A percentile compares a stretch with the other conserved stretches of the same genome.
Conservation (phyloP, 2,888 invertebrate genomes). For the Digitonthophagus gazella region DNA sequence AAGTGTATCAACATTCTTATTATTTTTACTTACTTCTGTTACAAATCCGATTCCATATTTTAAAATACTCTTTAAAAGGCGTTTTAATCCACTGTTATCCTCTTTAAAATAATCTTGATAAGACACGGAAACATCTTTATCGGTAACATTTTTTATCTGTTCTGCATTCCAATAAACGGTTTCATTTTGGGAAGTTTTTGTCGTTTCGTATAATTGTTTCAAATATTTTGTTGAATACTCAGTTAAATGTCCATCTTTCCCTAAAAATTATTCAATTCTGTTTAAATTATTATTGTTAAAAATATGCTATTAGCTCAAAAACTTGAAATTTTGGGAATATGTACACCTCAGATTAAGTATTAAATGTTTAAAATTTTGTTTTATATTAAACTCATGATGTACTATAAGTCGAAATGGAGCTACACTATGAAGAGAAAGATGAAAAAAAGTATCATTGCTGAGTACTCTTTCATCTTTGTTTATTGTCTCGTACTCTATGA, state of each 20-base stretch:
- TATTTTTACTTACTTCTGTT: constrained; percentile 37
- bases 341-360: too few species aligned
- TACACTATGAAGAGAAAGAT: too few species aligned
- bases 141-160: constrained; percentile 48
- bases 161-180: constrained; percentile 53
- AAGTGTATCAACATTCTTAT: too few species aligned
- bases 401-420: too few species aligned
- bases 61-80: constrained; percentile 55
- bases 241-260: constrained; percentile 61
- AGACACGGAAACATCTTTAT: constrained; percentile 48
- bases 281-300: too few species aligned
- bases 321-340: too few species aligned
- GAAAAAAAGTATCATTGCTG: too few species aligned
- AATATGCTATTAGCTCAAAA: too few species aligned
- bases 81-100: constrained; percentile 45
- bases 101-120: constrained; percentile 54
- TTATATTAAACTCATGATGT: too few species aligned
- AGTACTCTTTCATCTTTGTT: too few species aligned
- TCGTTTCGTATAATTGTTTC: constrained; percentile 19
- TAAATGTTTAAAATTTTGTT: too few species aligned
- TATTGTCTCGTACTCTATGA: too few species aligned
- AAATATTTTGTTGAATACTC: constrained; percentile 52
- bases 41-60: constrained; percentile 55
- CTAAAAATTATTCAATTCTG: constrained; percentile 44
- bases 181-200: constrained; percentile 36